Conservation (phyloP, 2,888 invertebrate genomes). For the Thymelicus lineola region DNA sequence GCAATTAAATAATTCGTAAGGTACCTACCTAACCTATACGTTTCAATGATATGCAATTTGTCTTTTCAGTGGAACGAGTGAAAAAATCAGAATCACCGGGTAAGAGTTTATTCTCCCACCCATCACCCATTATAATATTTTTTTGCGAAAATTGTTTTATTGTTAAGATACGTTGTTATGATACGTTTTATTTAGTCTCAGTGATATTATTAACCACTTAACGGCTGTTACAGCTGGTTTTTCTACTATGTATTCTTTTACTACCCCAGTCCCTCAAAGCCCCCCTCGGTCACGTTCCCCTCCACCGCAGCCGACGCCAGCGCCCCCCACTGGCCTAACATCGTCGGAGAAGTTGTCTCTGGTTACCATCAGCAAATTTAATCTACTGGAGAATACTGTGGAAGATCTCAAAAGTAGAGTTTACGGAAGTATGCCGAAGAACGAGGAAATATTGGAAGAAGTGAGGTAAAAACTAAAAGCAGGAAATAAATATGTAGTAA, state of each 20-base stretch:
- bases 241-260: too few species aligned
- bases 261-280: constrained; percentile 27
- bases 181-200: too few species aligned
- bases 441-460: constrained; percentile 72
- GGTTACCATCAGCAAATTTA: constrained; percentile 75
- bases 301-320: constrained; percentile 38
- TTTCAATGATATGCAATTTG: too few species aligned
- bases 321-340: constrained; percentile 23
- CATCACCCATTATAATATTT: too few species aligned
- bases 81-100: constrained; percentile 53
- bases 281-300: constrained; percentile 42
- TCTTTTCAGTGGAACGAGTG: constrained; percentile 66
- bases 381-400: constrained; percentile 66
- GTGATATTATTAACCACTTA: too few species aligned
- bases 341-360: constrained; percentile 70
- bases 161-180: too few species aligned
- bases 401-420: constrained; percentile 70
- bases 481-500: too few species aligned
- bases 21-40: too few species aligned
- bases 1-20: too few species aligned
- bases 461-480: constrained; percentile 59
- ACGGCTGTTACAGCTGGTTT: too few species aligned
- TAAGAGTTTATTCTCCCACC: constrained; percentile 45
- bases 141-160: too few species aligned
- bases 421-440: constrained; percentile 73